A percentile compares a stretch with the other conserved stretches of the same genome.
Evolutionary conservation across 2,888 invertebrate species (phyloP).

Genomic region (Megaustenia siamemsis): DNA sequence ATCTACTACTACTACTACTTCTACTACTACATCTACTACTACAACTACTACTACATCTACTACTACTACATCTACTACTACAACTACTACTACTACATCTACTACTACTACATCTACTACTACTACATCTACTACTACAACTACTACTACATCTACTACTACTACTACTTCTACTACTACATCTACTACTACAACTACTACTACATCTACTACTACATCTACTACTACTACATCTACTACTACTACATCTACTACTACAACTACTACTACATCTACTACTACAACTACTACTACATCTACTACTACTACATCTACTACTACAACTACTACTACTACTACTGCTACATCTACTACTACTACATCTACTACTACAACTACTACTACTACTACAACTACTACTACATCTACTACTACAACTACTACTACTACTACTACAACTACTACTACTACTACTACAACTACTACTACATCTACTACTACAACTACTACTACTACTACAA

Average conservation of each 20-base stretch:
- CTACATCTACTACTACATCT: background rate
- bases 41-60: conserved; percentile 4
- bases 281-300: background rate
- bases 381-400: background rate
- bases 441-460: too few relatives aligned
- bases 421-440: background rate
- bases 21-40: conserved; percentile 12
- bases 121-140: conserved; percentile 1
- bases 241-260: background rate
- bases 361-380: background rate
- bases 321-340: background rate
- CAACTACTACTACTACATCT: conserved; percentile 17
- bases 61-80: background rate
- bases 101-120: conserved; percentile 31
- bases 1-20: conserved; percentile 36
- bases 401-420: background rate
- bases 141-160: conserved; percentile 11
- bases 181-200: background rate
- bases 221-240: background rate
- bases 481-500: too few relatives aligned
- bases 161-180: background rate
- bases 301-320: background rate
- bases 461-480: too few relatives aligned
- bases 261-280: background rate
- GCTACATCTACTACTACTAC: background rate